Evolutionary conservation across 2,888 invertebrate genomes (phyloP).

Genomic region (Drosophila prolongata): DNA sequence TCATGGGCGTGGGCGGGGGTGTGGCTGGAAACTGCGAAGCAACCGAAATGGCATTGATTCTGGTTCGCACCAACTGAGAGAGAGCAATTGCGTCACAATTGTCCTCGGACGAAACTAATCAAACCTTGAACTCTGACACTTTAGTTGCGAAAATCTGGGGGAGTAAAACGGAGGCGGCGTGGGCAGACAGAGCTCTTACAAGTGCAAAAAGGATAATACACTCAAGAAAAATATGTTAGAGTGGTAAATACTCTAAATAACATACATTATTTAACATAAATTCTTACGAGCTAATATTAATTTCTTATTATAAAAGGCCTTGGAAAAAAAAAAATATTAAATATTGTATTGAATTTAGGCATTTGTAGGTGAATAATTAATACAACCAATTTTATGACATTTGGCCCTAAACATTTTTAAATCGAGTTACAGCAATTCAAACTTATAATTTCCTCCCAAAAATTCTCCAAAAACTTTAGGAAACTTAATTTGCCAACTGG

Average conservation of each 20-base stretch:
- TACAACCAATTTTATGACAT: too few relatives aligned
- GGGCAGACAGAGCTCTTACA: slow-evolving; percentile 36
- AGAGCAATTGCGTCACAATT: slow-evolving; percentile 47
- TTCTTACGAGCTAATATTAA: too few relatives aligned
- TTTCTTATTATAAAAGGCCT: too few relatives aligned
- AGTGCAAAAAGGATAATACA: slow-evolving; percentile 42
- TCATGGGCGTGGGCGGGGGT: slow-evolving; percentile 10
- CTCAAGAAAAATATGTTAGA: not conserved
- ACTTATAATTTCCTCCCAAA: slow-evolving; percentile 6
- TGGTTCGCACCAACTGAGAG: slow-evolving; percentile 5
- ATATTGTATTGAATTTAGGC: too few relatives aligned
- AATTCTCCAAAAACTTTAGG: not conserved
- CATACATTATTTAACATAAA: too few relatives aligned
- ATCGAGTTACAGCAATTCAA: not conserved
- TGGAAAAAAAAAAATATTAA: too few relatives aligned
- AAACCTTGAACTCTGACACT: slow-evolving; percentile 45
- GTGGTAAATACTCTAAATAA: too few relatives aligned
- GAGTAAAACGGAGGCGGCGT: not conserved
- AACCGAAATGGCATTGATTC: slow-evolving; percentile 7
- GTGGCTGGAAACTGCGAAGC: slow-evolving; percentile 21
- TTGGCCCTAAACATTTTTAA: too few relatives aligned
- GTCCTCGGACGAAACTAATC: slow-evolving; percentile 39
- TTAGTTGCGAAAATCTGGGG: slow-evolving; percentile 7
- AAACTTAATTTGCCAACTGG: not conserved
- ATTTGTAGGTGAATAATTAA: too few relatives aligned